Percentiles rank a stretch among this genome's conserved stretches.
phyloP scores from a whole-genome alignment of 2,888 invertebrate species.

The Nasonia oneida region DNA sequence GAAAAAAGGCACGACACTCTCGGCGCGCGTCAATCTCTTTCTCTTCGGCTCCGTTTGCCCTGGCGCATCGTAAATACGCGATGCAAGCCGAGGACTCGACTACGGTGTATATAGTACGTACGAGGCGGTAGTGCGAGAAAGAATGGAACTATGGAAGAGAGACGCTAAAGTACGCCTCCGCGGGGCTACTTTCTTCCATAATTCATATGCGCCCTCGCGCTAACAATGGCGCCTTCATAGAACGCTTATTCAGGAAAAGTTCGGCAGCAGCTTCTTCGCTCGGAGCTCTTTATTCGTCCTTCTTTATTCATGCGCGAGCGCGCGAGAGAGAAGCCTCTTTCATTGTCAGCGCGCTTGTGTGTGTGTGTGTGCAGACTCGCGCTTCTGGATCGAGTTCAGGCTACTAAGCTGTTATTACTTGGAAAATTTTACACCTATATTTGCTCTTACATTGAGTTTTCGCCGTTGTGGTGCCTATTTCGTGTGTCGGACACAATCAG shows the following conservation, averaged over 20 bases:
- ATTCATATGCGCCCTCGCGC: slow-evolving; percentile 32
- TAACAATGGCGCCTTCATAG: slow-evolving; percentile 27
- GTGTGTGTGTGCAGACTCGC: background rate
- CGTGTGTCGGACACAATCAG: too few relatives aligned
- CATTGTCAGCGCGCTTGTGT: background rate
- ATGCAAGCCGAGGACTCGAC: background rate
- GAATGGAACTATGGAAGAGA: background rate
- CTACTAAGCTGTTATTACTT: too few relatives aligned
- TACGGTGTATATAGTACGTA: background rate
- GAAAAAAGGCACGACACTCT: background rate
- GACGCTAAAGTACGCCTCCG: background rate
- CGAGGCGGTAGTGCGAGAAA: background rate
- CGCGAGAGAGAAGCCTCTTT: background rate
- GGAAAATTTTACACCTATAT: too few relatives aligned
- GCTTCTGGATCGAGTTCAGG: slow-evolving; percentile 7
- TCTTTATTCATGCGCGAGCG: background rate
- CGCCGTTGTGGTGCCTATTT: too few relatives aligned
- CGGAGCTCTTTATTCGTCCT: background rate
- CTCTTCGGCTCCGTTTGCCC: background rate
- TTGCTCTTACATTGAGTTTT: too few relatives aligned
- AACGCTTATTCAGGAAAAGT: slow-evolving; percentile 54
- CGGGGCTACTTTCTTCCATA: slow-evolving; percentile 50
- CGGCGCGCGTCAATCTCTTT: background rate
- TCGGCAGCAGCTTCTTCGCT: slow-evolving; percentile 22
- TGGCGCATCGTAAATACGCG: slow-evolving; percentile 3